Conservation (phyloP, 2,797 vertebrate species). For the Furcifer pardalis region DNA sequence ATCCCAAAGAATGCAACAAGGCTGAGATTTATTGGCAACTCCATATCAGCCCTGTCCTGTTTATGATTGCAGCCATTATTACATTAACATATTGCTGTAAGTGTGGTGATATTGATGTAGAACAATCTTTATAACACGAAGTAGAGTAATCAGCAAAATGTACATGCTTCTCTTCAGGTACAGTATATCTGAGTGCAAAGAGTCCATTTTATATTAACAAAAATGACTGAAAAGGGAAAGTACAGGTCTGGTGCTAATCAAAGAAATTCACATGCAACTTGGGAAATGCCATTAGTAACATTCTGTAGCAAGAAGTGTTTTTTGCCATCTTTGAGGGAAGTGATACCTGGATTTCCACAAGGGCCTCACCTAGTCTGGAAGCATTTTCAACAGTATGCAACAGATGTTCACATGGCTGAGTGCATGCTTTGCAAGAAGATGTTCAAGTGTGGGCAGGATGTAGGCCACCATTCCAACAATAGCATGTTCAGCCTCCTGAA, state of each 20-base stretch:
- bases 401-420: too few species aligned
- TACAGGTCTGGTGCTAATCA: conserved; percentile 54
- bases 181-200: neutral
- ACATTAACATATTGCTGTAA: neutral
- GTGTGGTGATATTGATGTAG: conserved; percentile 29
- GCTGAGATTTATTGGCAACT: neutral
- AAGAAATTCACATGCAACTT: conserved; percentile 39
- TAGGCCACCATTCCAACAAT: too few species aligned
- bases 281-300: neutral
- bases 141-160: conserved; percentile 24
- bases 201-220: conserved; percentile 71
- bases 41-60: neutral
- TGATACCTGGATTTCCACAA: too few species aligned
- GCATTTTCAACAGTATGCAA: too few species aligned
- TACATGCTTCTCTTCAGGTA: neutral
- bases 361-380: too few species aligned
- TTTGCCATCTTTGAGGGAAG: too few species aligned
- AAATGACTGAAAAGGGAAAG: conserved; percentile 46
- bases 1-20: neutral
- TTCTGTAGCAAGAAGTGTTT: too few species aligned
- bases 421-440: too few species aligned
- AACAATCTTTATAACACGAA: conserved; percentile 37
- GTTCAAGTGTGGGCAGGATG: too few species aligned
- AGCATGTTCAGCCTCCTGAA: too few species aligned
- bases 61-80: conserved; percentile 1